Conservation (phyloP, 2,797 vertebrate genomes). For the Peromyscus melanophrys region DNA sequence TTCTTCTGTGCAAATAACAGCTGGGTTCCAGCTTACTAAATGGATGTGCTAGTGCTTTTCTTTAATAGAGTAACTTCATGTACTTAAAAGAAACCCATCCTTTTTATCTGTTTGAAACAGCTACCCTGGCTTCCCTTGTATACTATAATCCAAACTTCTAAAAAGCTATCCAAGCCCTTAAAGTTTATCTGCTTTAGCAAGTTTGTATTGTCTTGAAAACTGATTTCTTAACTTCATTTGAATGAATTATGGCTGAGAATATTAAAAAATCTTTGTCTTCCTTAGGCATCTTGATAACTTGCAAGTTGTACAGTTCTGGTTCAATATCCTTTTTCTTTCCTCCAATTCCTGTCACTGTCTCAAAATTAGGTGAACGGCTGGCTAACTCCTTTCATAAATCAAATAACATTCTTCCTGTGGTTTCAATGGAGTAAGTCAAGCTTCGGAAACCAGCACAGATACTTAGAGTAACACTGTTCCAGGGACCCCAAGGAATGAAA, state of each 20-base stretch:
- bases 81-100: slow-evolving; percentile 15
- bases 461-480: slow-evolving; percentile 68
- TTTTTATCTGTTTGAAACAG: slow-evolving; percentile 55
- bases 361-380: slow-evolving; percentile 84
- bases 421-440: slow-evolving; percentile 83
- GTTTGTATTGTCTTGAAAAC: slow-evolving; percentile 73
- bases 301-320: slow-evolving; percentile 76
- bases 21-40: slow-evolving; percentile 1
- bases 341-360: slow-evolving; percentile 78
- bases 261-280: slow-evolving; percentile 80
- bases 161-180: not conserved
- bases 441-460: slow-evolving; percentile 76
- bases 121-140: slow-evolving; percentile 1
- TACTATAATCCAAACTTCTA: slow-evolving; percentile 35
- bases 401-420: slow-evolving; percentile 78
- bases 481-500: slow-evolving; percentile 68
- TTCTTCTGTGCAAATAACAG: slow-evolving; percentile 4
- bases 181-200: slow-evolving; percentile 61
- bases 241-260: slow-evolving; percentile 77
- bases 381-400: slow-evolving; percentile 84
- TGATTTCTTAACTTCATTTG: slow-evolving; percentile 74
- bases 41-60: slow-evolving; percentile 40
- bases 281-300: slow-evolving; percentile 73
- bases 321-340: slow-evolving; percentile 81
- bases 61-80: slow-evolving; percentile 58